Conservation (phyloP, 2,113 vertebrate species). For the Capricornis sumatraensis region DNA sequence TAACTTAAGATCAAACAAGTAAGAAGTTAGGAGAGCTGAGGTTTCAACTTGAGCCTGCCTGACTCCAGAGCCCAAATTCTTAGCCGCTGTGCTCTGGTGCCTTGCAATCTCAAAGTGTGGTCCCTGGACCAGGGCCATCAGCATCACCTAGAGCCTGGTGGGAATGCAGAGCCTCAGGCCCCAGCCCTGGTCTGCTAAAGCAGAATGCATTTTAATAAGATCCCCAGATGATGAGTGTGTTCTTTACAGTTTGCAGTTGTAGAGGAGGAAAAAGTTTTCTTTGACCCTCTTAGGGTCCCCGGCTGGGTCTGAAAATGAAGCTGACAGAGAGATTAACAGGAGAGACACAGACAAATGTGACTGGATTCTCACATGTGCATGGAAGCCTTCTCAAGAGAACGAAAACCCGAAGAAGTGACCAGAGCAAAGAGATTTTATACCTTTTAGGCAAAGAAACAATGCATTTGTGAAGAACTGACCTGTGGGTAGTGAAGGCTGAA, state of each 20-base stretch:
- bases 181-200: too few relatives aligned
- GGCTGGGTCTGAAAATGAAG: neutral
- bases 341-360: neutral
- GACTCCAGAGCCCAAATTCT: neutral
- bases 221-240: neutral
- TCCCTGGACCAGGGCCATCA: neutral
- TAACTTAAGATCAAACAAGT: neutral
- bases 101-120: neutral
- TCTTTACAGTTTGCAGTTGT: neutral
- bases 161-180: neutral
- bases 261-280: neutral
- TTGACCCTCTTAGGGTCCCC: neutral
- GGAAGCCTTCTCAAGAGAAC: neutral
- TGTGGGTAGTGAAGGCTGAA: neutral
- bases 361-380: neutral
- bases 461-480: neutral
- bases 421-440: neutral
- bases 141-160: neutral
- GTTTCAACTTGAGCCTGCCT: neutral
- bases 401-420: neutral
- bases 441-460: neutral
- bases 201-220: neutral
- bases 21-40: neutral
- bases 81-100: too few relatives aligned
- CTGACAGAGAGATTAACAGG: neutral